phyloP scores from a whole-genome alignment of 1,140 invertebrate species.

The Trichomalopsis sarcophagae region DNA sequence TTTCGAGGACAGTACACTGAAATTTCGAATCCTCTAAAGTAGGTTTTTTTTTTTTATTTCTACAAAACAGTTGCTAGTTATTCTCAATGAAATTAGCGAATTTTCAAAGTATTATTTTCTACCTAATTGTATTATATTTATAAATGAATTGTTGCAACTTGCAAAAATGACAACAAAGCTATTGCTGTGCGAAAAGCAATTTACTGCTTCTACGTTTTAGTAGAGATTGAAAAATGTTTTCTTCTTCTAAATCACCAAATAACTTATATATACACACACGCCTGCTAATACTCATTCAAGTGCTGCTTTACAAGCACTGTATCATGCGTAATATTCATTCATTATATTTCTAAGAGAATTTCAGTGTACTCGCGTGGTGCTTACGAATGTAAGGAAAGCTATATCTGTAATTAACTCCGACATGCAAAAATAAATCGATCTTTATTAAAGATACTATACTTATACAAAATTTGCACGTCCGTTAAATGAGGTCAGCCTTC shows the following conservation, averaged over 20 bases:
- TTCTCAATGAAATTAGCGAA: background rate
- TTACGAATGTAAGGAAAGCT: background rate
- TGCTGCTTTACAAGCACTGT: no score
- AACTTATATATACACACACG: background rate
- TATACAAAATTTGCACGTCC: background rate
- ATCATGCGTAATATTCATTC: no score
- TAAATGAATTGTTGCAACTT: background rate
- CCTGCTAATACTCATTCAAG: no score
- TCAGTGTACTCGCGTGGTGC: background rate
- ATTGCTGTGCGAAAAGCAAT: background rate
- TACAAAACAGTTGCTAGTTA: background rate
- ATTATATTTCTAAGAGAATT: background rate
- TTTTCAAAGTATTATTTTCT: background rate
- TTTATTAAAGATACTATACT: slow-evolving; percentile 8
- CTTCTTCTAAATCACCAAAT: background rate
- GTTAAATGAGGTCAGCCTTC: background rate
- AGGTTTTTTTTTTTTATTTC: no score
- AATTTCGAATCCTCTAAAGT: background rate
- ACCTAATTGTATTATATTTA: background rate
- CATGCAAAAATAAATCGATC: background rate
- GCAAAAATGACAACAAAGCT: background rate
- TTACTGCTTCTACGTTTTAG: slow-evolving; percentile 22
- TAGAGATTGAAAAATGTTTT: background rate
- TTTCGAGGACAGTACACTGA: background rate
- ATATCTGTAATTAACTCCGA: background rate